Conservation (phyloP, 2,113 vertebrate species). For the Sylvia atricapilla region DNA sequence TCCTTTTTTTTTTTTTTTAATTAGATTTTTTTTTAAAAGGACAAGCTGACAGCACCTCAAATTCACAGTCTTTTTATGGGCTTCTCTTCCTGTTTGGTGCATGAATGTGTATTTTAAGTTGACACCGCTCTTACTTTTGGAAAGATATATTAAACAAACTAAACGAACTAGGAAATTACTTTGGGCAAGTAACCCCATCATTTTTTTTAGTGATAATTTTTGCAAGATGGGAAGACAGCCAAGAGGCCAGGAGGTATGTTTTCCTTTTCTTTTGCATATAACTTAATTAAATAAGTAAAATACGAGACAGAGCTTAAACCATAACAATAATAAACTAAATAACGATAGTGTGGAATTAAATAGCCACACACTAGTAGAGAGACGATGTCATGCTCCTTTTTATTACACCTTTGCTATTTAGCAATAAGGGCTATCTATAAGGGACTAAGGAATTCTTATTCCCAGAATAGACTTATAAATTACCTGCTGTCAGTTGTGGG, state of each 20-base stretch:
- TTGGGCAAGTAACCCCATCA: background rate
- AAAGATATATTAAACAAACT: slow-evolving; percentile 16
- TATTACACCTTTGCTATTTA: slow-evolving; percentile 32
- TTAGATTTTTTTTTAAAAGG: background rate
- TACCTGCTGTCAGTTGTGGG: slow-evolving; percentile 16
- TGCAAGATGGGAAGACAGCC: slow-evolving; percentile 39
- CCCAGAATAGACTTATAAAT: slow-evolving; percentile 27
- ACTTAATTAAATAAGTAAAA: slow-evolving; percentile 62
- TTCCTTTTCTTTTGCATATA: slow-evolving; percentile 17
- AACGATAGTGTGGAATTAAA: slow-evolving; percentile 29
- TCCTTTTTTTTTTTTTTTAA: background rate
- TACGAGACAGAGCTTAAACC: slow-evolving; percentile 2
- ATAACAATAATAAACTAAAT: slow-evolving; percentile 25
- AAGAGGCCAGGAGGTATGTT: slow-evolving; percentile 16
- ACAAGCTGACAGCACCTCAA: slow-evolving; percentile 16
- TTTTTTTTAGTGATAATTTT: slow-evolving; percentile 25
- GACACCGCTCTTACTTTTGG: background rate
- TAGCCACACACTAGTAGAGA: background rate
- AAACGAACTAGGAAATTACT: slow-evolving; percentile 35
- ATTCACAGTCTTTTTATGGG: background rate
- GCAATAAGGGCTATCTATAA: slow-evolving; percentile 18
- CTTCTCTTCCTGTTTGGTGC: slow-evolving; percentile 27
- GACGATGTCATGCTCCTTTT: background rate
- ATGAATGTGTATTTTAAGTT: background rate
- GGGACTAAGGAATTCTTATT: slow-evolving; percentile 6